Percentiles rank a stretch among this genome's conserved stretches.
Conservation (phyloP, 2,797 vertebrate genomes). For the Trachurus trachurus region DNA sequence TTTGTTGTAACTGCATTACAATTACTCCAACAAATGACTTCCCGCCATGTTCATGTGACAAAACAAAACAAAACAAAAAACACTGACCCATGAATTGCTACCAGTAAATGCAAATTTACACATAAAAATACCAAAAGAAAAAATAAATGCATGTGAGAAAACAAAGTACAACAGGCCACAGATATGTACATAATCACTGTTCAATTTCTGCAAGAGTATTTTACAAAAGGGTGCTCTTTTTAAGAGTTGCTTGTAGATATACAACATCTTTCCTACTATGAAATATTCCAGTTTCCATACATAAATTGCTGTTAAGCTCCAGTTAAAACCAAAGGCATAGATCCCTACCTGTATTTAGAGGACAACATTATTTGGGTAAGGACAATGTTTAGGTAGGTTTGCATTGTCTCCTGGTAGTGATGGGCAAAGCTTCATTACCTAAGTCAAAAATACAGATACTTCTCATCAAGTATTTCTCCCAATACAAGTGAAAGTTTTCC, state of each 20-base stretch:
- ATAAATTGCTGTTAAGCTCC: neutral
- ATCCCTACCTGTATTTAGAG: no score
- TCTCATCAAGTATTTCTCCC: no score
- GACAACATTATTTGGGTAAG: no score
- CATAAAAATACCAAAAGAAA: neutral
- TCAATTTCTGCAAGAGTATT: neutral
- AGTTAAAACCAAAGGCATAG: neutral
- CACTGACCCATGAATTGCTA: neutral
- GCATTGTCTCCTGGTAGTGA: no score
- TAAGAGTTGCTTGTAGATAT: neutral
- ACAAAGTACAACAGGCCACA: neutral
- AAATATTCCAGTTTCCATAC: constrained; percentile 18
- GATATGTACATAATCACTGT: neutral
- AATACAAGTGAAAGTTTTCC: no score
- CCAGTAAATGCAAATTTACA: neutral
- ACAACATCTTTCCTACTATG: neutral
- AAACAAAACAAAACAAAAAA: no score
- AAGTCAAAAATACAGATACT: no score
- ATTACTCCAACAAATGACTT: neutral
- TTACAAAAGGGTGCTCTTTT: neutral
- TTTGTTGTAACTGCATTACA: neutral
- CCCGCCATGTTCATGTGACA: neutral
- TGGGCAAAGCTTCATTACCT: no score
- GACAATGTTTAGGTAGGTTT: no score
- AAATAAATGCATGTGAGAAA: neutral